Percentiles rank a stretch among this genome's conserved stretches.
Evolutionary conservation across 64 coral and sea anemone species (phyloP).

Genomic region (Orbicella faveolata): DNA sequence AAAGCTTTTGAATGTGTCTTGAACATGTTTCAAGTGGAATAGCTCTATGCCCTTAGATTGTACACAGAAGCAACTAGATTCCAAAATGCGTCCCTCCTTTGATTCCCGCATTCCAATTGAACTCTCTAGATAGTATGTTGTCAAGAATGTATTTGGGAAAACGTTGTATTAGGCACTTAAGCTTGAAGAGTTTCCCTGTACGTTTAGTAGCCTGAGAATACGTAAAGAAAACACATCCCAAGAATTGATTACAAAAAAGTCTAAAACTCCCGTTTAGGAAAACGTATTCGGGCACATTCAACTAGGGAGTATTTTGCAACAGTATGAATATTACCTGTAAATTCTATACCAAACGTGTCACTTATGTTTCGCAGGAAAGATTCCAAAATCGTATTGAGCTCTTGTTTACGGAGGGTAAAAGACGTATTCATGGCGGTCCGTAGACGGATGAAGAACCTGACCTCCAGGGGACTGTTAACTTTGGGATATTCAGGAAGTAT

Average conservation of each 20-base stretch:
- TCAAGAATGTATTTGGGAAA: too few relatives aligned
- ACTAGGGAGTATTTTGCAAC: not conserved
- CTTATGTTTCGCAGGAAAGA: not conserved
- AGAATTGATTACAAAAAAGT: not conserved
- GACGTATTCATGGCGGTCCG: too few relatives aligned
- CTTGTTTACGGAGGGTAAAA: not conserved
- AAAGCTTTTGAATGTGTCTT: too few relatives aligned
- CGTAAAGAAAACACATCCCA: not conserved
- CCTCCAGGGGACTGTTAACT: not conserved
- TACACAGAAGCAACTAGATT: too few relatives aligned
- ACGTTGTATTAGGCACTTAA: too few relatives aligned
- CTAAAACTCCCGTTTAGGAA: too few relatives aligned
- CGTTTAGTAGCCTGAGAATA: not conserved
- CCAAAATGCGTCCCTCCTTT: too few relatives aligned
- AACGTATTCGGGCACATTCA: not conserved
- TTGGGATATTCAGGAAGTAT: not conserved
- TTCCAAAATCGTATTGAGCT: not conserved
- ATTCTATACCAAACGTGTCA: not conserved
- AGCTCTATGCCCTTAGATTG: too few relatives aligned
- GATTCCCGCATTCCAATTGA: too few relatives aligned
- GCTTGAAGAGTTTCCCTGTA: too few relatives aligned
- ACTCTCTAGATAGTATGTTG: too few relatives aligned
- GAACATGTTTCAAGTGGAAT: too few relatives aligned
- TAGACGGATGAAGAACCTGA: constrained; percentile 1
- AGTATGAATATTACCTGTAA: not conserved